Percentiles rank a stretch among this genome's conserved stretches.
Evolutionary conservation across 2,888 invertebrate genomes (phyloP).

Genomic region (Uropetala carovei): DNA sequence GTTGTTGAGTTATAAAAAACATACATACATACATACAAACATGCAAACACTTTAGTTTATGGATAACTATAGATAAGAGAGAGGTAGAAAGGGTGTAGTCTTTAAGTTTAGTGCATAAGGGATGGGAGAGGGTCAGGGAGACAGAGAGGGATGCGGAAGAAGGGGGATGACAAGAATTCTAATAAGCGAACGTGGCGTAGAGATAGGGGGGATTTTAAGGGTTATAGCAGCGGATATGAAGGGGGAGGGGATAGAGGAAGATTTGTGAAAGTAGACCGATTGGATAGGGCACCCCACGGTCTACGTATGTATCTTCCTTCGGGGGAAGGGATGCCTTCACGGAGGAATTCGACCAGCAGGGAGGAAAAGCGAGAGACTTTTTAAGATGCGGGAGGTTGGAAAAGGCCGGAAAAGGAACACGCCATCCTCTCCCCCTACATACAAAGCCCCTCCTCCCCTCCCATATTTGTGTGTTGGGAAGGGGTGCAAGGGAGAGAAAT

Average conservation of each 20-base stretch:
- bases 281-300: neutral
- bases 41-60: too few relatives aligned
- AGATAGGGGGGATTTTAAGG: neutral
- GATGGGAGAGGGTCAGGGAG: neutral
- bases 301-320: neutral
- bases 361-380: neutral
- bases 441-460: too few relatives aligned
- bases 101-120: neutral
- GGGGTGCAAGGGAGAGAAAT: neutral
- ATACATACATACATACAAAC: too few relatives aligned
- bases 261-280: neutral
- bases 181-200: neutral
- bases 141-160: neutral
- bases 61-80: too few relatives aligned
- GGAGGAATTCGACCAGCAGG: neutral
- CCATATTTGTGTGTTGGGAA: neutral
- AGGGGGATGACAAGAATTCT: conserved; percentile 10
- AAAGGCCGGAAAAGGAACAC: neutral
- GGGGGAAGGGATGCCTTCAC: neutral
- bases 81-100: neutral
- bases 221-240: neutral
- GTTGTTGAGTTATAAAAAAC: too few relatives aligned
- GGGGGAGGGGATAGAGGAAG: neutral
- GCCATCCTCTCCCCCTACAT: neutral
- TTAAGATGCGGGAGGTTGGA: neutral